Evolutionary conservation across 1,140 invertebrate species (phyloP).

Genomic region (Zaprionus ghesquierei): DNA sequence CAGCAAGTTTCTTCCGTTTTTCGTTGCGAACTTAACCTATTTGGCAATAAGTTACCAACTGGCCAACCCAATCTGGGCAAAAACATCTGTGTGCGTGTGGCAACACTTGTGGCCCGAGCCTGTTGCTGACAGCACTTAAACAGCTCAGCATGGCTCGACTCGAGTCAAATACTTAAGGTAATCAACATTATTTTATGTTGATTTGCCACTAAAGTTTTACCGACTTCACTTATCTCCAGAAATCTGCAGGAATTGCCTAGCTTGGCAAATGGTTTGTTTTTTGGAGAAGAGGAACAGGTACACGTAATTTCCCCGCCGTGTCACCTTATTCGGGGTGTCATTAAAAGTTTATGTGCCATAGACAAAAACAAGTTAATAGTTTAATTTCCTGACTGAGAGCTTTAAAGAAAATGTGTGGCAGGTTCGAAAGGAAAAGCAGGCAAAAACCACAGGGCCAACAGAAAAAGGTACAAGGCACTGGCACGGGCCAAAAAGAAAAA

Average conservation of each 20-base stretch:
- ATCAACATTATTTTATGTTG: constrained; percentile 72
- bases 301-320: constrained; percentile 46
- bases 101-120: constrained; percentile 53
- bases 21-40: background rate
- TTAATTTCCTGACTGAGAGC: constrained; percentile 61
- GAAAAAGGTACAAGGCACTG: constrained; percentile 40
- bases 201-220: constrained; percentile 76
- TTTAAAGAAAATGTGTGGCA: constrained; percentile 17
- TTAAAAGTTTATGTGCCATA: constrained; percentile 65
- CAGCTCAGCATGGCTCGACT: constrained; percentile 6
- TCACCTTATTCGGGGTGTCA: constrained; percentile 64
- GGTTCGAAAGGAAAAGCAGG: background rate
- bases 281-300: constrained; percentile 8
- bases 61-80: background rate
- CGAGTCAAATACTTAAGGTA: constrained; percentile 49
- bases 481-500: constrained; percentile 33
- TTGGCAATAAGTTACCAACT: background rate
- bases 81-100: constrained; percentile 10
- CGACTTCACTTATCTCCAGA: constrained; percentile 60
- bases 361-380: constrained; percentile 61
- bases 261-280: constrained; percentile 38
- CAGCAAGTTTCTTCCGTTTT: background rate
- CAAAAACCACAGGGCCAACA: constrained; percentile 30
- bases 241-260: constrained; percentile 41
- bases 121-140: constrained; percentile 67